Evolutionary conservation across 2,113 vertebrate genomes (phyloP).

Genomic region (Naja naja): DNA sequence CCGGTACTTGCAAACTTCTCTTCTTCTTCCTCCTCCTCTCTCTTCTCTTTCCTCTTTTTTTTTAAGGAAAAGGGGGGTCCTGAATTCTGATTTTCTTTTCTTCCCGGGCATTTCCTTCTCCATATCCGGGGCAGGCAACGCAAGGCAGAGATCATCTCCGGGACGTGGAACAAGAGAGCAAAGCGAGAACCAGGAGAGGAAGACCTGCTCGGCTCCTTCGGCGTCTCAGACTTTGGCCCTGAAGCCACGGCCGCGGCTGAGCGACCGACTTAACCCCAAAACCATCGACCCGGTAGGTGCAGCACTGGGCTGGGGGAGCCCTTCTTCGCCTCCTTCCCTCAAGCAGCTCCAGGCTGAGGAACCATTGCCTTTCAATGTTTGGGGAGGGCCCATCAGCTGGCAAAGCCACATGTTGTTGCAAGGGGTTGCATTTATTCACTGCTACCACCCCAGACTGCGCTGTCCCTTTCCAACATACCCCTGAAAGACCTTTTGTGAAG

Average conservation of each 20-base stretch:
- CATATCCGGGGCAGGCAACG: slow-evolving; percentile 43
- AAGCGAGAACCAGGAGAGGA: slow-evolving; percentile 48
- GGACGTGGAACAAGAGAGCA: slow-evolving; percentile 44
- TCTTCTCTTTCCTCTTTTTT: not conserved
- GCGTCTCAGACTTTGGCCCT: slow-evolving; percentile 44
- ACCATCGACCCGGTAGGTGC: slow-evolving; percentile 79
- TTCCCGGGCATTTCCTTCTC: not conserved
- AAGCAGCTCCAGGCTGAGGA: no score
- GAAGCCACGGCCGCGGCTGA: slow-evolving; percentile 69
- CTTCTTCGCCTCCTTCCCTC: not conserved
- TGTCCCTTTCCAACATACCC: not conserved
- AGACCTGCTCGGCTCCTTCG: slow-evolving; percentile 27
- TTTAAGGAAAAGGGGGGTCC: no score
- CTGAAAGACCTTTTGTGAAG: no score
- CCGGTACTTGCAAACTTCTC: not conserved
- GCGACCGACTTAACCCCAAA: slow-evolving; percentile 80
- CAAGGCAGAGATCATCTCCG: slow-evolving; percentile 59
- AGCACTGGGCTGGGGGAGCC: no score
- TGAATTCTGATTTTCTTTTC: not conserved
- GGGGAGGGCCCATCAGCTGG: not conserved
- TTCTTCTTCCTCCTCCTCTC: not conserved
- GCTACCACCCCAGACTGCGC: not conserved
- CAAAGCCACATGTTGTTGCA: not conserved
- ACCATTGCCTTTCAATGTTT: not conserved
- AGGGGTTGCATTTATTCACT: not conserved